These are phyloP conservation scores for Leptoteleia sp. DNA, from an alignment of 1,140 invertebrate species.

Conservation along the genomic window DNA sequence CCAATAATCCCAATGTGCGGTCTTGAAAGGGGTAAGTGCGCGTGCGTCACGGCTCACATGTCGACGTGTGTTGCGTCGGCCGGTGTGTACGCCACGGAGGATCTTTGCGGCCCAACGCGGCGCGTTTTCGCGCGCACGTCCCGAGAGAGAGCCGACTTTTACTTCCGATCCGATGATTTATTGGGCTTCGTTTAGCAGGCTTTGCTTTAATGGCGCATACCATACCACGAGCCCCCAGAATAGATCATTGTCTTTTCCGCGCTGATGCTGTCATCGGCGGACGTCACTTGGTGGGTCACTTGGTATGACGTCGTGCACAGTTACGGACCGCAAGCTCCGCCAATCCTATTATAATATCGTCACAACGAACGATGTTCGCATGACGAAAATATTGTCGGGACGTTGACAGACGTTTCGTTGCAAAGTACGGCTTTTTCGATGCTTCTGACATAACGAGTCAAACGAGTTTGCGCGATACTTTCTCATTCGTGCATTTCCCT, in stretches of 20 bases:
- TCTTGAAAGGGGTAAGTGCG: conserved; percentile 52
- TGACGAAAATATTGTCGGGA: conserved; percentile 50
- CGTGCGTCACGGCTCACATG: conserved; percentile 47
- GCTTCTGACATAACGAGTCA: neutral
- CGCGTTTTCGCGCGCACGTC: conserved; percentile 27
- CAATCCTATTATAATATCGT: conserved; percentile 52
- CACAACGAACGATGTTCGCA: conserved; percentile 22
- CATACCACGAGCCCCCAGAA: conserved; percentile 65
- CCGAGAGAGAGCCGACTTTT: conserved; percentile 44
- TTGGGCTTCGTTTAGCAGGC: conserved; percentile 67
- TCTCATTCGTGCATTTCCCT: too few species aligned
- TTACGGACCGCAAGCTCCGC: conserved; percentile 50
- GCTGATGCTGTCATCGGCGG: conserved; percentile 65
- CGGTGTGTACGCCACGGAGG: conserved; percentile 3
- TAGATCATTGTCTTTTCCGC: conserved; percentile 74
- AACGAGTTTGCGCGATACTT: neutral
- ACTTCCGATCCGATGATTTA: conserved; percentile 71
- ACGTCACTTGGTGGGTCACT: conserved; percentile 60
- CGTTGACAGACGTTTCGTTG: conserved; percentile 40
- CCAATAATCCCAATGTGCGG: conserved; percentile 64
- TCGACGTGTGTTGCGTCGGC: conserved; percentile 18
- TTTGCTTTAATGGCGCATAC: conserved; percentile 47
- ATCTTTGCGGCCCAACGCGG: conserved; percentile 13
- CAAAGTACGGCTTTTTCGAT: conserved; percentile 6
- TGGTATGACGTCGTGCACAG: conserved; percentile 48